Conservation (phyloP, 2,113 vertebrate species). For the Dunckerocampus dactyliophorus region DNA sequence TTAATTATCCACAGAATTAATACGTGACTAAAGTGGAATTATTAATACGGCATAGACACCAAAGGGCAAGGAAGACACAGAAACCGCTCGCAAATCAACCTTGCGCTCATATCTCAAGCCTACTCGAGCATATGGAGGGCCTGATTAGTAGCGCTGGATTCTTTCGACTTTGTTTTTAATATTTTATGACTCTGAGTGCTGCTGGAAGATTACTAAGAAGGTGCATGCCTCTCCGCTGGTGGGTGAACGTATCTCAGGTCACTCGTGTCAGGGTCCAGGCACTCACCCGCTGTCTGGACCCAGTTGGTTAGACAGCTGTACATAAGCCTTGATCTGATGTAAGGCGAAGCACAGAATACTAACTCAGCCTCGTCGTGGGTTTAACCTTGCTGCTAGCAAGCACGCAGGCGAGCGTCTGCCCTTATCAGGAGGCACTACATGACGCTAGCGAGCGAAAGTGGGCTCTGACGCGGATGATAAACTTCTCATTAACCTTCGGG, state of each 20-base stretch:
- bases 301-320: conserved; percentile 19
- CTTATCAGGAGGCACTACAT: conserved; percentile 37
- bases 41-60: conserved; percentile 21
- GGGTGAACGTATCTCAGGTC: conserved; percentile 43
- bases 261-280: conserved; percentile 37
- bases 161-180: conserved; percentile 26
- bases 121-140: conserved; percentile 9
- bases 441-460: conserved; percentile 45
- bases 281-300: conserved; percentile 34
- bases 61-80: conserved; percentile 29
- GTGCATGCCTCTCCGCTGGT: conserved; percentile 11
- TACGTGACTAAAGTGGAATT: conserved; percentile 37
- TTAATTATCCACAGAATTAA: conserved; percentile 32
- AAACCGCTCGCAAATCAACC: conserved; percentile 41
- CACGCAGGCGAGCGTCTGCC: not conserved
- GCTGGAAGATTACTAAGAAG: not conserved
- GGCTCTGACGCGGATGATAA: conserved; percentile 54
- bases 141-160: conserved; percentile 15
- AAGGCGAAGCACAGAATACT: conserved; percentile 37
- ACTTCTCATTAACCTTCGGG: conserved; percentile 70
- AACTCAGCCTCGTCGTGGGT: conserved; percentile 25
- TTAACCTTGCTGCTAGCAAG: conserved; percentile 42
- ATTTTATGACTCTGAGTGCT: conserved; percentile 4
- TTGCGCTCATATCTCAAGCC: conserved; percentile 35
- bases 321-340: conserved; percentile 30